Percentiles rank a stretch among this genome's conserved stretches.
Evolutionary conservation across 2,113 vertebrate genomes (phyloP).

Genomic region (Climacteris rufus): DNA sequence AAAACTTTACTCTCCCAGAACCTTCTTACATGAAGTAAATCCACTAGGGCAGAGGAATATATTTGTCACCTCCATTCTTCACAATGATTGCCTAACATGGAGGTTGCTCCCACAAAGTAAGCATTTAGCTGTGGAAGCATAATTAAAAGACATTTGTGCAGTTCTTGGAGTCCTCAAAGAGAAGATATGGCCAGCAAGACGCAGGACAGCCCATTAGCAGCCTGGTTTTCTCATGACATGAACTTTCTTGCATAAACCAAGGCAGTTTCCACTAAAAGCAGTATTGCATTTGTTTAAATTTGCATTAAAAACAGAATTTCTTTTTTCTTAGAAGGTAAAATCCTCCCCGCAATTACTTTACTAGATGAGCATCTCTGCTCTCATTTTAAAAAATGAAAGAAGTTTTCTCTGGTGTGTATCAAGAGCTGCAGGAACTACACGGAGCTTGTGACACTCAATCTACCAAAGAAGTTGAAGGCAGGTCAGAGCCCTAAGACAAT

Average conservation of each 20-base stretch:
- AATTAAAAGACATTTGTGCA: background rate
- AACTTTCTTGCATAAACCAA: background rate
- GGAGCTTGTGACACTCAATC: background rate
- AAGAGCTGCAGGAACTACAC: background rate
- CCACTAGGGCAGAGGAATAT: background rate
- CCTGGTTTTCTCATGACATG: background rate
- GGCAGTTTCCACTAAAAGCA: background rate
- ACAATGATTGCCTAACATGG: background rate
- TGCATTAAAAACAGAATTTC: slow-evolving; percentile 1
- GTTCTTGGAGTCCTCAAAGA: background rate
- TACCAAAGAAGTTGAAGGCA: background rate
- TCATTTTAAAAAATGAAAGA: background rate
- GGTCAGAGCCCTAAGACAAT: background rate
- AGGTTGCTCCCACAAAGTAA: background rate
- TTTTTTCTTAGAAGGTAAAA: slow-evolving; percentile 32
- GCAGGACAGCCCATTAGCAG: background rate
- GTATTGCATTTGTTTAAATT: slow-evolving; percentile 9
- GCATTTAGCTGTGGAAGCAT: background rate
- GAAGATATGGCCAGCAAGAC: background rate
- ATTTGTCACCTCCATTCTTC: background rate
- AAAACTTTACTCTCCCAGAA: background rate
- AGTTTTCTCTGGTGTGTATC: background rate
- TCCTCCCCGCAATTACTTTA: background rate
- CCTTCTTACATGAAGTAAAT: background rate
- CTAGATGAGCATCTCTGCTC: background rate